Percentiles rank a stretch among this genome's conserved stretches.
Evolutionary conservation across 2,888 invertebrate genomes (phyloP).

Genomic region (Scaeva pyrastri): DNA sequence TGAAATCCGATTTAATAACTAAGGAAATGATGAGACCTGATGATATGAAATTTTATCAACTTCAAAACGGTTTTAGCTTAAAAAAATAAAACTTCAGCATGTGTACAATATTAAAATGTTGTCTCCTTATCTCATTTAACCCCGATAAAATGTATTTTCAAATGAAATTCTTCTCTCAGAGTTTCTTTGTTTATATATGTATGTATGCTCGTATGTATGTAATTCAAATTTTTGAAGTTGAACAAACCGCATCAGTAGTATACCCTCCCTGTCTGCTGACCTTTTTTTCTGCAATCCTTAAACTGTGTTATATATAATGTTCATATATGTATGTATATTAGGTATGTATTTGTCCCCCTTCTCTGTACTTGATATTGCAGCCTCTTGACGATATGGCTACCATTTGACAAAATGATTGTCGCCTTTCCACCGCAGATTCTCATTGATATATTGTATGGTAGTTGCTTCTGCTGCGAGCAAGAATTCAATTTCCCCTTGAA

Average conservation of each 20-base stretch:
- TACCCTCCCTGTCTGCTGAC: not conserved
- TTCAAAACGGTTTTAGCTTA: too few species aligned
- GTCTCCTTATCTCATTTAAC: conserved; percentile 50
- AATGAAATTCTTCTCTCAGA: conserved; percentile 29
- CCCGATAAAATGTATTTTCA: conserved; percentile 23
- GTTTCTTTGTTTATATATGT: conserved; percentile 68
- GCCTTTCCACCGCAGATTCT: conserved; percentile 50
- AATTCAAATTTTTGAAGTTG: conserved; percentile 70
- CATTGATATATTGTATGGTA: conserved; percentile 11
- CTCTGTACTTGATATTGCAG: conserved; percentile 39
- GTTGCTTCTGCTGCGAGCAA: conserved; percentile 44
- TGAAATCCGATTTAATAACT: too few species aligned
- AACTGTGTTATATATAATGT: too few species aligned
- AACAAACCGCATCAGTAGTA: conserved; percentile 55
- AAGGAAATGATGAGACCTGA: too few species aligned
- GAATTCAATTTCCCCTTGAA: conserved; percentile 74
- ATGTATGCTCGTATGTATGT: too few species aligned
- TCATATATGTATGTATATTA: too few species aligned
- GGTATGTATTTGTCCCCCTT: conserved; percentile 18
- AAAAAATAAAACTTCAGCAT: conserved; percentile 25
- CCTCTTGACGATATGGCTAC: conserved; percentile 69
- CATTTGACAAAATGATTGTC: conserved; percentile 73
- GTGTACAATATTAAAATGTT: conserved; percentile 40
- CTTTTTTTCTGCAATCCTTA: too few species aligned
- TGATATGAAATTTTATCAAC: too few species aligned